Base-by-base conservation (phyloP, 2,797 vertebrate genomes). In the Myotis findleyi region DNA sequence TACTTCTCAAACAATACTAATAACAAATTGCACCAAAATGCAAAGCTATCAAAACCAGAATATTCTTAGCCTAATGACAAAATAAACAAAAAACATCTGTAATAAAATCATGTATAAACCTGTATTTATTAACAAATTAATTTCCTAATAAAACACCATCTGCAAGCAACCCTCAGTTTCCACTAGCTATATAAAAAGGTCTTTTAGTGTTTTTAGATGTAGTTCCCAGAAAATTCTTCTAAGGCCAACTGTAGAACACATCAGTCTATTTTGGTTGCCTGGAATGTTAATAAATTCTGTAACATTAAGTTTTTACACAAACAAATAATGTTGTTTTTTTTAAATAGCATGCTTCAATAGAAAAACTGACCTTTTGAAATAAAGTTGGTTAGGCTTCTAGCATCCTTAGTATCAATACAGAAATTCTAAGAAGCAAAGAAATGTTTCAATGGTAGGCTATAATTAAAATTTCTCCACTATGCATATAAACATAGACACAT, bases 71-170 rank as follows among this genome's bases (percentile, higher is more conserved):
- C 97, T 97, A 98, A 98, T 98, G 98, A 98, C 98, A 98, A 98
- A 98, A 98, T 97, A 98, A 98, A 98, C 96, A 98, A 97, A 97
- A 59, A 59, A 98, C 95, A 98, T 98, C 98, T 98, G 95, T 97
- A 98, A 98, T 96, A 95, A 97, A 98, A 98, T 98, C 95, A 95
- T 96, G 84, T 93, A 98, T 97, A 98, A 98, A 98, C 89, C 96
- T 97, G 97, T 94, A 62, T 98, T 98, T 98, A 98, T 98, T 98
- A 98, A 98, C 97, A 98, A 98, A 98, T 98, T 97, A 89, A 96
- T 98, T 98, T 98, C 97, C 97, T 98, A 98, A 98, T 98, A 98
- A 98, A 98, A 98, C 94, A 97, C 97, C 98, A 98, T 98, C 97
- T 98, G 98, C 96, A 97, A 98, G 97, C 85, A 98, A 98, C 96